Percentiles rank a stretch among this genome's conserved stretches.
Evolutionary conservation across 2,113 vertebrate species (phyloP).

Genomic region (Paradoxurus hermaphroditus): DNA sequence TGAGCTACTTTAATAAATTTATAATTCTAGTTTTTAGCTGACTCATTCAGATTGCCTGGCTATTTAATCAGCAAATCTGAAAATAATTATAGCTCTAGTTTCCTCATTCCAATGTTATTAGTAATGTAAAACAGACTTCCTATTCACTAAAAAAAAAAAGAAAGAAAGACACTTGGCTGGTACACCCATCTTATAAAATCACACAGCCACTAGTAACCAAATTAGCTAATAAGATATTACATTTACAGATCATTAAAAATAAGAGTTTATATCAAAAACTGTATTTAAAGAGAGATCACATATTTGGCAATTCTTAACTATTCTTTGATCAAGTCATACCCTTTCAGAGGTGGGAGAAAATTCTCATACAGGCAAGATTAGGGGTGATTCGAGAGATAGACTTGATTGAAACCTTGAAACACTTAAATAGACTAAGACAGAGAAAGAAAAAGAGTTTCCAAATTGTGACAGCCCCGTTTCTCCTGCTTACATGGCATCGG

Average conservation of each 20-base stretch:
- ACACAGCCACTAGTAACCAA: neutral
- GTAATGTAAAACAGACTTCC: neutral
- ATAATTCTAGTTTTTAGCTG: slow-evolving; percentile 29
- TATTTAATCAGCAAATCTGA: slow-evolving; percentile 38
- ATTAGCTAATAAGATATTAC: neutral
- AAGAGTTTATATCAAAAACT: neutral
- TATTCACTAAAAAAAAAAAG: neutral
- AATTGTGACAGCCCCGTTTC: neutral
- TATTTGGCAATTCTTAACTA: neutral
- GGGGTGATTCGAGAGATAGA: neutral
- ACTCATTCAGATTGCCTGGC: neutral
- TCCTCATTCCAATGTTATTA: slow-evolving; percentile 29
- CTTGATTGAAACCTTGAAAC: neutral
- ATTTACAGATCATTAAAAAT: neutral
- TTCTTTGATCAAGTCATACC: neutral
- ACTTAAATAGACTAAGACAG: neutral
- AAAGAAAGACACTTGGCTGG: neutral
- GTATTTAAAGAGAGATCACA: neutral
- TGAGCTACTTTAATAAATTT: slow-evolving; percentile 7
- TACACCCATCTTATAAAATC: neutral
- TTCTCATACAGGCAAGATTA: neutral
- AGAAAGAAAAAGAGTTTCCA: neutral
- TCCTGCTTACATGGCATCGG: accelerated
- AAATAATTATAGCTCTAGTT: slow-evolving; percentile 27
- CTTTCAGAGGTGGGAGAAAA: neutral